Evolutionary conservation across 2,113 vertebrate genomes (phyloP), one percentile per base, ranked within the genome.

Genomic region (Probosciger aterrimus): DNA sequence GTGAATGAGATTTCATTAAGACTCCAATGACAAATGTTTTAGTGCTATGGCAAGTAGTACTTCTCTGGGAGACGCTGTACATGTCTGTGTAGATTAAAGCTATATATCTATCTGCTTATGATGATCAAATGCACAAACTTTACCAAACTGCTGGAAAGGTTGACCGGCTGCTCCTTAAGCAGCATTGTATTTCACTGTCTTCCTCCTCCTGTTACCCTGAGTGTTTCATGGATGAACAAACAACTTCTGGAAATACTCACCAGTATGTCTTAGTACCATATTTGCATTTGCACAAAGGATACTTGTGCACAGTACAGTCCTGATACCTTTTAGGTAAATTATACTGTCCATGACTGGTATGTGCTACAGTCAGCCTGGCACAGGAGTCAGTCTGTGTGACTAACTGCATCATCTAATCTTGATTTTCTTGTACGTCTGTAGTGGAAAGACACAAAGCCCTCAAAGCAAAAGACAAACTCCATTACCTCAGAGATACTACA

Each of bases 331-430:
- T 11, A 35, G 50, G 27, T 65, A 15, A 84, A 50, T 1, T 0
- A 8, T 43, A 12, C 24, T 19, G 14, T n/a, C 76, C 2, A 1
- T 57, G 27, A 10, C 11, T 35, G 27, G 14, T 41, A 18, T 0
- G 0, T 76, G 59, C 76, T 60, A 20, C 43, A 31, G 24, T 76
- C 35, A 23, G 39, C 47, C 50, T 73, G 68, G 49, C 31, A 14
- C 43, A 31, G 33, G 23, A 59, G 55, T 31, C 15, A 14, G 16
- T 19, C 37, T 43, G 8, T 60, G 60, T 22, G 60, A 59, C 52
- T n/a, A 4, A 25, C 14, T 73, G 35, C 47, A 31, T 35, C 6
- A 3, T 43, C 49, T 76, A 0, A 37, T 39, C 69, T 55, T 70
- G 17, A 10, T 77, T 4, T 63, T 91, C 27, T 39, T 27, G 7